A percentile compares a stretch with the other conserved stretches of the same genome.
phyloP scores from a whole-genome alignment of 1,140 invertebrate species.

The Leptinotarsa lineolata region DNA sequence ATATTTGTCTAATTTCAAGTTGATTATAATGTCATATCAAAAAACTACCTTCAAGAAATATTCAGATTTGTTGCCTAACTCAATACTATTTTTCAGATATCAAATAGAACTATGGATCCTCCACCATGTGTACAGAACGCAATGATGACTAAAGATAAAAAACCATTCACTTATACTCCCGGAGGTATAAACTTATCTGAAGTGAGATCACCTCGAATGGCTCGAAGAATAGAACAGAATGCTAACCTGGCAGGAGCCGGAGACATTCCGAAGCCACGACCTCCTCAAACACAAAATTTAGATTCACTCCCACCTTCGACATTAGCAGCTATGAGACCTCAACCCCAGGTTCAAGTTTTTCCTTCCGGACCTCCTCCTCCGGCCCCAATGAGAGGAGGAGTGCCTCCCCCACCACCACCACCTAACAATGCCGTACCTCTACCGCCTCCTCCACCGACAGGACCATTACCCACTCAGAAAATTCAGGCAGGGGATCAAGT shows the following conservation, averaged over 20 bases:
- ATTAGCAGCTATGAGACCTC: constrained; percentile 64
- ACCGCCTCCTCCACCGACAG: constrained; percentile 61
- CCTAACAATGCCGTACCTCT: constrained; percentile 56
- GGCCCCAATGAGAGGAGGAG: constrained; percentile 38
- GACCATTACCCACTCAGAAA: constrained; percentile 58
- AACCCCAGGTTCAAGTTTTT: constrained; percentile 72
- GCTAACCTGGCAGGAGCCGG: constrained; percentile 64
- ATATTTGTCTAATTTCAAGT: no score
- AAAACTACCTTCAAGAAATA: no score
- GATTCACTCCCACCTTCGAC: constrained; percentile 59
- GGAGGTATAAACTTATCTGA: constrained; percentile 89
- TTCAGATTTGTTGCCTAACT: not conserved
- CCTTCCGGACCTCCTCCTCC: constrained; percentile 64
- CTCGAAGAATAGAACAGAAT: constrained; percentile 73
- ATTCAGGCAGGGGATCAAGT: constrained; percentile 56
- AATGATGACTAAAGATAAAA: constrained; percentile 94
- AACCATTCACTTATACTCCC: constrained; percentile 93
- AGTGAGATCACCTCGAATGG: constrained; percentile 87
- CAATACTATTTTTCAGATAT: not conserved
- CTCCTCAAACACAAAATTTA: constrained; percentile 52
- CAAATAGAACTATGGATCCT: constrained; percentile 63
- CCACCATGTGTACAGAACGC: constrained; percentile 89
- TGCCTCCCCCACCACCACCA: constrained; percentile 53
- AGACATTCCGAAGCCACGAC: constrained; percentile 54
- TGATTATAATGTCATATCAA: no score